These are phyloP conservation scores for Anorthoa munda DNA, from an alignment of 2,888 invertebrate genomes.

Conservation along the genomic window DNA sequence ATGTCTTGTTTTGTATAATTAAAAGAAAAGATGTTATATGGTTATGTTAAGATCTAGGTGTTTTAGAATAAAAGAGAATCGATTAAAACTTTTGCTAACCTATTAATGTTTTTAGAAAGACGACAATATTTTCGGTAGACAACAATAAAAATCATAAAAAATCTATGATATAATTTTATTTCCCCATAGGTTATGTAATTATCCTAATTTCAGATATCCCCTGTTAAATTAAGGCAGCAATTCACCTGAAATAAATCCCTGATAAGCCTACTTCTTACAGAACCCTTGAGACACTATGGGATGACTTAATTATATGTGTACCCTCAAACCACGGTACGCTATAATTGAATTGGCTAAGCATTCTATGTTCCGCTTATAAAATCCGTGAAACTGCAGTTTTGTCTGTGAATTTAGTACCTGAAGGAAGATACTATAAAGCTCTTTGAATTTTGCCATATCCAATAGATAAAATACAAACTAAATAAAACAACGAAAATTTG, in stretches of 20 bases:
- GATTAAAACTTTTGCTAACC: background rate
- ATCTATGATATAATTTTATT: background rate
- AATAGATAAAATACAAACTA: no score
- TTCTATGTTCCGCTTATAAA: background rate
- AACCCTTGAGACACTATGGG: slow-evolving; percentile 29
- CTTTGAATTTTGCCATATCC: no score
- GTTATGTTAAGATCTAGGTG: background rate
- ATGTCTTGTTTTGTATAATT: no score
- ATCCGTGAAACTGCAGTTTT: no score
- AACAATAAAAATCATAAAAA: background rate
- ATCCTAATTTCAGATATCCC: background rate
- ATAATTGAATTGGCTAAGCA: background rate
- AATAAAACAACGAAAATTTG: no score
- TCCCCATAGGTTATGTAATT: background rate
- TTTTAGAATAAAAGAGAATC: background rate
- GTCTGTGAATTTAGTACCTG: no score
- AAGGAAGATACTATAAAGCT: no score
- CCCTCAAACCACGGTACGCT: background rate
- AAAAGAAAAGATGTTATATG: background rate
- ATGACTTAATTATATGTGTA: slow-evolving; percentile 33
- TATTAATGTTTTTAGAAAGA: background rate
- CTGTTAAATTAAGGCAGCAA: slow-evolving; percentile 11
- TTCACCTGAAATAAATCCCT: slow-evolving; percentile 17
- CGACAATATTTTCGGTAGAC: background rate
- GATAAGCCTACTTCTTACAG: slow-evolving; percentile 23